Conservation (phyloP, 2,888 invertebrate genomes). For the Caenorhabditis becei region DNA sequence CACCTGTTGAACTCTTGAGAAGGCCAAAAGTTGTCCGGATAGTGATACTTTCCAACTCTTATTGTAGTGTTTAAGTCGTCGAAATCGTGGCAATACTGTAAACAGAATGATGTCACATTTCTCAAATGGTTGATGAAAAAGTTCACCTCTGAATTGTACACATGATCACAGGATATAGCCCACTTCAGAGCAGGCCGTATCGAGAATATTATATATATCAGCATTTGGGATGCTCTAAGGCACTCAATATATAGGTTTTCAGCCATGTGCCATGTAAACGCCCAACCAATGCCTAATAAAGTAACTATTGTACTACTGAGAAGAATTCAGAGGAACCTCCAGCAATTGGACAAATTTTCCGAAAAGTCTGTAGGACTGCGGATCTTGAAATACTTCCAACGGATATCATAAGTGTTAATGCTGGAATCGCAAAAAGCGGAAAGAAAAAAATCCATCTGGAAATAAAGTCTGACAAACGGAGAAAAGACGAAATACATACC, state of each 20-base stretch:
- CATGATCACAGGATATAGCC: constrained; percentile 64
- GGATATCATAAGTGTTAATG: constrained; percentile 63
- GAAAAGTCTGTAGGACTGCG: constrained; percentile 67
- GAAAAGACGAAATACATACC: not conserved
- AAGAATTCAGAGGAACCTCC: constrained; percentile 51
- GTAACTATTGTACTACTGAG: not conserved
- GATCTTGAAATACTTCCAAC: constrained; percentile 64
- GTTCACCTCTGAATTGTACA: constrained; percentile 48
- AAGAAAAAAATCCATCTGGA: constrained; percentile 69
- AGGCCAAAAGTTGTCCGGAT: constrained; percentile 74
- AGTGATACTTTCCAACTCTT: constrained; percentile 38
- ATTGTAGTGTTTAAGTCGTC: constrained; percentile 52
- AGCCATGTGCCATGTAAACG: constrained; percentile 69
- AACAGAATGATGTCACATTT: not conserved
- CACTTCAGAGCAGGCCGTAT: constrained; percentile 60
- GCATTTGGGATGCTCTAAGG: constrained; percentile 61
- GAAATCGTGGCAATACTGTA: constrained; percentile 57
- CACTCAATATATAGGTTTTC: constrained; percentile 66
- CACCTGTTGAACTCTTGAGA: constrained; percentile 75
- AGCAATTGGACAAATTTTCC: constrained; percentile 68
- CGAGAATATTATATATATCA: constrained; percentile 69
- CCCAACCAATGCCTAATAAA: constrained; percentile 70
- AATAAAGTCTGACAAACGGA: not conserved
- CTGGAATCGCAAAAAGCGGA: constrained; percentile 70
- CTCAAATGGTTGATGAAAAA: too few relatives aligned